These are phyloP conservation scores for Empidonax alnorum DNA, from an alignment of 2,113 vertebrate species.

Conservation along the genomic window DNA sequence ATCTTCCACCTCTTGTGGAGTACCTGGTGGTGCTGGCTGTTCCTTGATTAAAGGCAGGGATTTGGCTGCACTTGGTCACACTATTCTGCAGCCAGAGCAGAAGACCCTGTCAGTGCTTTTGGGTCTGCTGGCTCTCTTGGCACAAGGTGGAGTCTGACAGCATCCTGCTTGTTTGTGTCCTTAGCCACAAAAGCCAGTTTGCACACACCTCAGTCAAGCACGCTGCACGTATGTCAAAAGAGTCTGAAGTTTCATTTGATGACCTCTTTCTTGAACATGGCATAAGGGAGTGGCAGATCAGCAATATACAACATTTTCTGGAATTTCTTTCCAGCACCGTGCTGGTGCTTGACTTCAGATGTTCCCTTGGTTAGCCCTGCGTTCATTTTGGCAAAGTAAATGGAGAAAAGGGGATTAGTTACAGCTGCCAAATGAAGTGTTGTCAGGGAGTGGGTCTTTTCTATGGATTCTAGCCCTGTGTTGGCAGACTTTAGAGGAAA, in stretches of 20 bases:
- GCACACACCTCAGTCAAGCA: not conserved
- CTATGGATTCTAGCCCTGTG: not conserved
- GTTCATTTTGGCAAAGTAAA: not conserved
- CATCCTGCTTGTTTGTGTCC: not conserved
- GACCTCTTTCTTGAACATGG: not conserved
- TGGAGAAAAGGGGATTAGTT: not conserved
- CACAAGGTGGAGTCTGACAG: not conserved
- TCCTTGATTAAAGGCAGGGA: not conserved
- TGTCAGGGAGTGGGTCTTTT: conserved; percentile 5
- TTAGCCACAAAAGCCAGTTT: not conserved
- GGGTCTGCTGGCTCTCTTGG: not conserved
- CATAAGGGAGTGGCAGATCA: not conserved
- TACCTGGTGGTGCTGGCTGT: not conserved
- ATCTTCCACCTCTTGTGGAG: not conserved
- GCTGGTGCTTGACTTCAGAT: not conserved
- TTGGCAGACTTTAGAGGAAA: not conserved
- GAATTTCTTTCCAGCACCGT: not conserved
- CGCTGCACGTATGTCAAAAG: not conserved
- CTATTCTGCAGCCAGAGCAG: not conserved
- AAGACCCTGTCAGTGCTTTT: not conserved
- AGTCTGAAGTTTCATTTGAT: not conserved
- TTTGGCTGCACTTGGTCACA: not conserved
- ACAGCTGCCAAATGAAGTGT: not conserved
- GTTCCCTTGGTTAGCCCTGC: not conserved
- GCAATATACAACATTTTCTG: not conserved